Evolutionary conservation across 1,140 invertebrate genomes (phyloP), one percentile per base, ranked within the genome.

Genomic region (Hormaphis cornu): DNA sequence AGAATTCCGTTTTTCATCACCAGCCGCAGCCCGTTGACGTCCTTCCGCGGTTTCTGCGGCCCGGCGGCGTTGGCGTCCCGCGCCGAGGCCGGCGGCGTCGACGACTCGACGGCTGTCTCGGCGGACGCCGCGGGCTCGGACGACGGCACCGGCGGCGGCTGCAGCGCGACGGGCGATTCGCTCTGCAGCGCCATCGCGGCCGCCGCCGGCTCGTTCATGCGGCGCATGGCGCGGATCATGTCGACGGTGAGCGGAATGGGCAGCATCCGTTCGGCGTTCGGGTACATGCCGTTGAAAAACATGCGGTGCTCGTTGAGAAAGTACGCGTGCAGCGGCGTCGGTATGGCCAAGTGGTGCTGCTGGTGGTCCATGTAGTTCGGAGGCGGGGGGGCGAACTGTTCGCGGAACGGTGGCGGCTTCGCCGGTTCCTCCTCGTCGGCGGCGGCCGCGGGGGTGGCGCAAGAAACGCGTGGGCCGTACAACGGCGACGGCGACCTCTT

Each of bases 1-100:
- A 93, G 77, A 1, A 91, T 86, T 0, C 90, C 90, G 71, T 93
- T 93, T 77, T 91, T 93, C 61, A 93, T 89, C 0, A 92, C 89
- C 89, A 91, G 90, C 77, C 91, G 89, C 0, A 91, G 26, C 2
- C 87, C 1, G 87, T 86, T 73, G 72, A 70, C 24, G 70, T 73
- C 48, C 22, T 56, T 54, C n/a, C n/a, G n/a, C 40, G 42, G 46
- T 48, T 59, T 48, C 70, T 69, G 44, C n/a, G 46, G 52, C n/a
- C 12, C 26, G 10, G 50, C 12, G 6, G 37, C 28, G 12, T 8
- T 24, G 12, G 20, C 40, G 2, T 22, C 18, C 8, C 14, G 1
- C 9, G 42, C n/a, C 8, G 14, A 35, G 33, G n/a, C 5, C 5
- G 28, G 46, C 1, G n/a, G 30, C 0, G 44, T 33, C 2, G 59